These are phyloP conservation scores for Drosophila meridionalis DNA, from an alignment of 2,888 invertebrate species.

Conservation along the genomic window DNA sequence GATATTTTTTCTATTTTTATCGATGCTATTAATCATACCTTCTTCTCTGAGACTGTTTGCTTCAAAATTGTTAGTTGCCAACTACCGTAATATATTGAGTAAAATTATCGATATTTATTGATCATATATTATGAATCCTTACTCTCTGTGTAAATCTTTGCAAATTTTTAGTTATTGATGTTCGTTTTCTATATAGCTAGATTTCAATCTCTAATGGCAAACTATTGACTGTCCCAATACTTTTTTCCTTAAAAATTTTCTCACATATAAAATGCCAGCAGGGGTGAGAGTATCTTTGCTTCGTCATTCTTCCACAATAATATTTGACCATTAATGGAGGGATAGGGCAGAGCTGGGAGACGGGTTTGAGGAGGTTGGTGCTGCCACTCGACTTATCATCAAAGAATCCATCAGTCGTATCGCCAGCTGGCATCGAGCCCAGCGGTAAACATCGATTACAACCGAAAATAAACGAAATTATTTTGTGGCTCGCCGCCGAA, in stretches of 20 bases:
- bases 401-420: constrained; percentile 82
- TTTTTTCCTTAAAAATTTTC: not conserved
- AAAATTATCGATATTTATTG: not conserved
- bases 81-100: not conserved
- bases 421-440: constrained; percentile 78
- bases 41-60: too few species aligned
- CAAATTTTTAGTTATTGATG: not conserved
- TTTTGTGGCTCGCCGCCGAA: constrained; percentile 55
- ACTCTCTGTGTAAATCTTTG: too few species aligned
- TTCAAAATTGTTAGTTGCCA: not conserved
- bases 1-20: not conserved
- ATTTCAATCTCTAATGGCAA: not conserved
- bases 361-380: not conserved
- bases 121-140: not conserved
- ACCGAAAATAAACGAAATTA: constrained; percentile 59
- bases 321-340: constrained; percentile 41
- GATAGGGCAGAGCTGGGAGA: not conserved
- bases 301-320: constrained; percentile 16
- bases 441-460: constrained; percentile 63
- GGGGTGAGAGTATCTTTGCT: constrained; percentile 5
- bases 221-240: not conserved
- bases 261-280: not conserved
- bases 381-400: constrained; percentile 69
- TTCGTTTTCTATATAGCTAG: not conserved
- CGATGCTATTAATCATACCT: not conserved